These are phyloP conservation scores for Drosophila arizonae DNA, from an alignment of 1,140 invertebrate genomes.

Conservation along the genomic window DNA sequence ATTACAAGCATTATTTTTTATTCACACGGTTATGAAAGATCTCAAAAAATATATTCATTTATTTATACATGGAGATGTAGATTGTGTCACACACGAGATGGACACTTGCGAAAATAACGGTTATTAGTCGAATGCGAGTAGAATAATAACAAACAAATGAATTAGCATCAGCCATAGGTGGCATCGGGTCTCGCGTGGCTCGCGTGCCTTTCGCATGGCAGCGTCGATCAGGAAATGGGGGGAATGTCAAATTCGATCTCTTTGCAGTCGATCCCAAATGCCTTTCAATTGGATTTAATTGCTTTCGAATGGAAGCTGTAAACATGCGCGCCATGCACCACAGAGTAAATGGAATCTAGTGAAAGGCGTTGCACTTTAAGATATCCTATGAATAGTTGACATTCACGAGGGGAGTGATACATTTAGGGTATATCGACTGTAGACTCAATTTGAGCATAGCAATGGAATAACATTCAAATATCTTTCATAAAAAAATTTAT, in stretches of 20 bases:
- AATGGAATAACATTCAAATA: no score
- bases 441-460: no score
- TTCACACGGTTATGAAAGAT: slow-evolving; percentile 50
- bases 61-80: not conserved
- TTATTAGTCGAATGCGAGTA: slow-evolving; percentile 40
- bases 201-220: slow-evolving; percentile 1
- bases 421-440: no score
- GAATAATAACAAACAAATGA: not conserved
- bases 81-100: slow-evolving; percentile 50
- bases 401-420: not conserved
- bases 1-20: slow-evolving; percentile 35
- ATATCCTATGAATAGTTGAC: slow-evolving; percentile 41
- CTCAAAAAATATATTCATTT: slow-evolving; percentile 17
- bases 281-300: slow-evolving; percentile 73
- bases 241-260: slow-evolving; percentile 15
- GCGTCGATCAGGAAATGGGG: slow-evolving; percentile 14
- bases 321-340: slow-evolving; percentile 14
- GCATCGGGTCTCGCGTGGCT: slow-evolving; percentile 1
- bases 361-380: slow-evolving; percentile 1
- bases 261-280: slow-evolving; percentile 6
- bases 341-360: not conserved
- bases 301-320: slow-evolving; percentile 45
- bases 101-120: slow-evolving; percentile 46
- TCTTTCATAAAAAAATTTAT: no score
- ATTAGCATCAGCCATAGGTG: not conserved